Conservation (phyloP, 2,888 invertebrate species). For the Aporophyla nigra region DNA sequence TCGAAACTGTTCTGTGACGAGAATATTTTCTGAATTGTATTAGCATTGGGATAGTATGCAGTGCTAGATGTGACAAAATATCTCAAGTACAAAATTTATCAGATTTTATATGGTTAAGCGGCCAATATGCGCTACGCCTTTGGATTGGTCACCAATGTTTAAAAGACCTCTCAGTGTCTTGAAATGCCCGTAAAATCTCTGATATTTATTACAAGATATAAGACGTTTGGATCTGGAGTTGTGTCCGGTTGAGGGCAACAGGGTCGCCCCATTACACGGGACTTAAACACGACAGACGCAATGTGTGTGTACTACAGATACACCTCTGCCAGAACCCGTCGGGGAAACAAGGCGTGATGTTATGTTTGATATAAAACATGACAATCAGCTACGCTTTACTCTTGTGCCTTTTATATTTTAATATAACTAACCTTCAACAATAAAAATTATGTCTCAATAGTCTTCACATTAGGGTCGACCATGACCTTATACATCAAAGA, state of each 20-base stretch:
- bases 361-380: too few relatives aligned
- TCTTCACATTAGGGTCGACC: background rate
- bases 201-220: too few relatives aligned
- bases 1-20: background rate
- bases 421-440: background rate
- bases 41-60: background rate
- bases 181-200: too few relatives aligned
- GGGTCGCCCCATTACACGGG: too few relatives aligned
- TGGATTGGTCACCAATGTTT: background rate
- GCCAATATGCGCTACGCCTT: background rate
- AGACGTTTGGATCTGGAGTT: too few relatives aligned
- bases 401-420: background rate
- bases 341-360: too few relatives aligned
- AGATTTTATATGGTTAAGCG: background rate
- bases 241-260: too few relatives aligned
- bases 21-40: background rate
- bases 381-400: background rate
- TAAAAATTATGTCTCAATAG: background rate
- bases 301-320: too few relatives aligned
- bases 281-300: too few relatives aligned
- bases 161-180: background rate
- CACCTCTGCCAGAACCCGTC: too few relatives aligned
- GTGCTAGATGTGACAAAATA: background rate
- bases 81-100: too few relatives aligned
- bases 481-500: constrained; percentile 23